These are phyloP conservation scores for Pollenia amentaria DNA, from an alignment of 2,888 invertebrate genomes.

Conservation along the genomic window DNA sequence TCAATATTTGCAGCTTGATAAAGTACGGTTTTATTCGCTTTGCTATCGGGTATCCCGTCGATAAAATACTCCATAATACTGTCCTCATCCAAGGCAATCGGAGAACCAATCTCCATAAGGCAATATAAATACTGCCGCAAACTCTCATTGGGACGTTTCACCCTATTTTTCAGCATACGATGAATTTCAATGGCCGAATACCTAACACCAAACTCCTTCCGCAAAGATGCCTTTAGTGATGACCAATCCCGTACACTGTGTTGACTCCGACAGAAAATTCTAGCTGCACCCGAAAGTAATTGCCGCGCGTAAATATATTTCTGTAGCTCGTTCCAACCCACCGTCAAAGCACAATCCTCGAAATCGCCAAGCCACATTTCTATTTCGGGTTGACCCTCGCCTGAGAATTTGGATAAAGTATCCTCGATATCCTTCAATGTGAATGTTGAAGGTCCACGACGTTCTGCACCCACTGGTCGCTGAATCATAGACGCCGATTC, in stretches of 20 bases:
- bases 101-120: not conserved
- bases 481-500: not conserved
- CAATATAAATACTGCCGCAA: constrained; percentile 8
- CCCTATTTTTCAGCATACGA: constrained; percentile 4
- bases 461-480: not conserved
- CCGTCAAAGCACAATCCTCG: constrained; percentile 49
- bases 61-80: constrained; percentile 62
- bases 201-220: constrained; percentile 51
- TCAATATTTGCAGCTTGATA: constrained; percentile 36
- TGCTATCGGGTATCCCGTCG: constrained; percentile 58
- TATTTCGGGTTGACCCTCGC: constrained; percentile 22
- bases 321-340: constrained; percentile 61
- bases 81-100: not conserved
- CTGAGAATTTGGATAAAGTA: constrained; percentile 41
- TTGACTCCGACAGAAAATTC: constrained; percentile 63
- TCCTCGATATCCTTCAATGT: constrained; percentile 1
- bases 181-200: constrained; percentile 61
- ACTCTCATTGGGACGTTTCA: too few species aligned
- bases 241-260: constrained; percentile 26
- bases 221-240: constrained; percentile 32
- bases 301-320: constrained; percentile 62
- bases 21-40: constrained; percentile 31
- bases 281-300: constrained; percentile 64
- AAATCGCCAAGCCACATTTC: constrained; percentile 29
- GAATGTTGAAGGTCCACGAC: not conserved